A percentile compares a stretch with the other conserved stretches of the same genome.
Evolutionary conservation across 2,113 vertebrate species (phyloP).

Genomic region (Hippolais icterina): DNA sequence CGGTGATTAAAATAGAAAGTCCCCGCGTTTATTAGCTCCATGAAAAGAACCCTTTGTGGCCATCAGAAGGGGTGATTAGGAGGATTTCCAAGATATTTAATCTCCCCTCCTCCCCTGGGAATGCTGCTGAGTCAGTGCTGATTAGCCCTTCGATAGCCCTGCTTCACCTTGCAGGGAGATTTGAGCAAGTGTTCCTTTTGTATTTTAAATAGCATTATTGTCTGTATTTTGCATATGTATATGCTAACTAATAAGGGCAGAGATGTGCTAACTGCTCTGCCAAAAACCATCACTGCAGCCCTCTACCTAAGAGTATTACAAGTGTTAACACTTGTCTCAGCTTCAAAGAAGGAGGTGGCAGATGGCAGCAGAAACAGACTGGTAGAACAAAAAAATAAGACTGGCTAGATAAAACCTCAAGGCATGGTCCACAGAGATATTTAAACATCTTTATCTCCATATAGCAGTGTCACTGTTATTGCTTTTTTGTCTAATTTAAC

Average conservation of each 20-base stretch:
- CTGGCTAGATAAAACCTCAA: not conserved
- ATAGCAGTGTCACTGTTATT: not conserved
- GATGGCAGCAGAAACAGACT: not conserved
- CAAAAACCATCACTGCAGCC: not conserved
- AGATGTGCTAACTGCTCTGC: not conserved
- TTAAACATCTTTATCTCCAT: not conserved
- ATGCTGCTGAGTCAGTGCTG: slow-evolving; percentile 29
- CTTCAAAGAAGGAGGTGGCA: not conserved
- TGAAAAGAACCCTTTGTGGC: slow-evolving; percentile 56
- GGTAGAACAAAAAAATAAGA: not conserved
- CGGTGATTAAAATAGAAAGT: not conserved
- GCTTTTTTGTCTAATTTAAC: not conserved
- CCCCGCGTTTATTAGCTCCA: not conserved
- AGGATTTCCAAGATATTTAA: slow-evolving; percentile 45
- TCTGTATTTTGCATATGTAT: not conserved
- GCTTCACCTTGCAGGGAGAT: not conserved
- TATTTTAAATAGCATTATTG: not conserved
- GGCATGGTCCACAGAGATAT: not conserved
- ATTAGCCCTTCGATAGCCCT: not conserved
- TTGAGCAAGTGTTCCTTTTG: not conserved
- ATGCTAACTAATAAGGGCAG: not conserved
- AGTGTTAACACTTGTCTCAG: not conserved
- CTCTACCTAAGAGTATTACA: not conserved
- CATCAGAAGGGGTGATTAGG: slow-evolving; percentile 15
- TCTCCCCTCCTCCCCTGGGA: not conserved